A percentile compares a stretch with the other conserved stretches of the same genome.
Evolutionary conservation across 1,140 invertebrate species (phyloP).

Genomic region (Lasioglossum albipes): DNA sequence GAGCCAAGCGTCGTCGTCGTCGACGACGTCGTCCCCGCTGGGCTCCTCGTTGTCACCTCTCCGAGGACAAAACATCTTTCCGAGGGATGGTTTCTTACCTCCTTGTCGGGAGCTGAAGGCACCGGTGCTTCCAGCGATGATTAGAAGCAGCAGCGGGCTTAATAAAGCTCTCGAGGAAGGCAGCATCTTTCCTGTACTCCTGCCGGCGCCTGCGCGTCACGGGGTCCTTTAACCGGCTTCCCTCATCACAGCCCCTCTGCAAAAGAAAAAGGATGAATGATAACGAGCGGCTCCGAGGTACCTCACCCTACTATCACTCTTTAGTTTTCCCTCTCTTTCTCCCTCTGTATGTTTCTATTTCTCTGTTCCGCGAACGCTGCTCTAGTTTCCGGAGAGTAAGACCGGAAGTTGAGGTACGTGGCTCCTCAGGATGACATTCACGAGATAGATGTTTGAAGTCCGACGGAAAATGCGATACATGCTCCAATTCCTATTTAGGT

Average conservation of each 20-base stretch:
- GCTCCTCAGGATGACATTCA: too few species aligned
- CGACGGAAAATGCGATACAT: too few species aligned
- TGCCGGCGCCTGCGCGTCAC: constrained; percentile 68
- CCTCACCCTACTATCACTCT: too few species aligned
- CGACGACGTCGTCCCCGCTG: too few species aligned
- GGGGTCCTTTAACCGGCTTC: constrained; percentile 73
- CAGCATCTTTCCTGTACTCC: constrained; percentile 74
- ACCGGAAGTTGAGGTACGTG: too few species aligned
- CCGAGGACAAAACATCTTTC: constrained; percentile 50
- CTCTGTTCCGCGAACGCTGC: too few species aligned
- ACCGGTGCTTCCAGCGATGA: constrained; percentile 74
- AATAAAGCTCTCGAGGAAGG: constrained; percentile 71
- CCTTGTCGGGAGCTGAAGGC: constrained; percentile 75
- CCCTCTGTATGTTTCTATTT: too few species aligned
- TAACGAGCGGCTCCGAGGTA: not conserved
- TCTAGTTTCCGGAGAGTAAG: too few species aligned
- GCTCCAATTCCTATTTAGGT: too few species aligned
- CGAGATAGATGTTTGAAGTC: too few species aligned
- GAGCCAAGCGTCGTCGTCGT: not conserved
- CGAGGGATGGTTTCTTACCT: constrained; percentile 69
- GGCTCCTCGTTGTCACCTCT: constrained; percentile 57
- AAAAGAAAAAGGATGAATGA: constrained; percentile 39
- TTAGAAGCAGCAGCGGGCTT: constrained; percentile 77
- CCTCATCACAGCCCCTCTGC: constrained; percentile 76
- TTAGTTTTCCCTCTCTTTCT: too few species aligned